Conservation (phyloP, 2,888 invertebrate genomes). For the Apamea epomidion region DNA sequence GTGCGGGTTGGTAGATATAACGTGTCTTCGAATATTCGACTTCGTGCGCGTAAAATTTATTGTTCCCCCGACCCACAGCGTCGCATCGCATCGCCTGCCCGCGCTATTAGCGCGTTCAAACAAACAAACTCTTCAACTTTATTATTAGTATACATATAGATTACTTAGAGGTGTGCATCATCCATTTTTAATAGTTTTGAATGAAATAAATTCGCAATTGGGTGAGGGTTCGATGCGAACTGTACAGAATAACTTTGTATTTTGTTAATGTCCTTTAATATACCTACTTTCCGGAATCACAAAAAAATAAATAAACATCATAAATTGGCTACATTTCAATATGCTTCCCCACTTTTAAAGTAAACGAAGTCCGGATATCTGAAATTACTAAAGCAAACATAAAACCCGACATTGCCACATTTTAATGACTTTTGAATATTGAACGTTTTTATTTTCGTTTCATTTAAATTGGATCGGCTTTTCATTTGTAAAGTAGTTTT, state of each 20-base stretch:
- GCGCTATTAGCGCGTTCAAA: too few species aligned
- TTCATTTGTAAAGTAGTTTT: background rate
- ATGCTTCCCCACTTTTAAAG: background rate
- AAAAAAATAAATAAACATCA: background rate
- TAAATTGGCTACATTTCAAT: background rate
- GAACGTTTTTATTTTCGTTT: background rate
- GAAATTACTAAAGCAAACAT: background rate
- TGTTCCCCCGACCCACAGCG: too few species aligned
- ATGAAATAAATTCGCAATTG: background rate
- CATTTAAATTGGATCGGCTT: background rate
- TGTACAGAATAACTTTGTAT: background rate
- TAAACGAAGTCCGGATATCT: background rate
- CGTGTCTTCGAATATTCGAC: too few species aligned
- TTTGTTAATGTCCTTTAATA: background rate
- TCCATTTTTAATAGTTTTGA: background rate
- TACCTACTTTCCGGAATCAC: background rate
- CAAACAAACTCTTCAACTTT: too few species aligned
- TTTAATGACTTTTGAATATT: background rate
- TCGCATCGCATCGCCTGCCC: too few species aligned
- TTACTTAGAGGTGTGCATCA: background rate
- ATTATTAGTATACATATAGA: too few species aligned
- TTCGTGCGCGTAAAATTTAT: too few species aligned
- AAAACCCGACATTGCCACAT: background rate
- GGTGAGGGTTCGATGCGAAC: background rate
- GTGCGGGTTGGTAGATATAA: too few species aligned